These are phyloP conservation scores for Andrena haemorrhoa DNA, from an alignment of 2,888 invertebrate genomes.

Conservation along the genomic window DNA sequence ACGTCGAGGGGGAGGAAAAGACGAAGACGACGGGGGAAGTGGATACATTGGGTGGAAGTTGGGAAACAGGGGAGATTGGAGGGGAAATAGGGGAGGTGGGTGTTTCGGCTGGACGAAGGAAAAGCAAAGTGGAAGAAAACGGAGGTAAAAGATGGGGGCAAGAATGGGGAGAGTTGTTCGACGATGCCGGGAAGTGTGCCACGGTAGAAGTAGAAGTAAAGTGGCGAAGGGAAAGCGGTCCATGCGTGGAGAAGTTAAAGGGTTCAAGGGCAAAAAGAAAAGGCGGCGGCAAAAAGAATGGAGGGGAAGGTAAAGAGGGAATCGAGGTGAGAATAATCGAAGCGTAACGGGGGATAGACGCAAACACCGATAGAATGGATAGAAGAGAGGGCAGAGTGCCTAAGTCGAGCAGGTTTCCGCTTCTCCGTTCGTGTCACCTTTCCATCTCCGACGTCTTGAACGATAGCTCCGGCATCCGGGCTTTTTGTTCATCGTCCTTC, in stretches of 20 bases:
- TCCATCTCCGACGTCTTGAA: constrained; percentile 68
- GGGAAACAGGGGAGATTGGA: constrained; percentile 19
- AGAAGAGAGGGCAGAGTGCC: constrained; percentile 42
- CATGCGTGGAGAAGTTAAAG: neutral
- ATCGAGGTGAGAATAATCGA: constrained; percentile 20
- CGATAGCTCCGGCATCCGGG: constrained; percentile 62
- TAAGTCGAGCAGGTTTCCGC: constrained; percentile 69
- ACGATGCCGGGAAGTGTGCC: neutral
- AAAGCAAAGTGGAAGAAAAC: constrained; percentile 29
- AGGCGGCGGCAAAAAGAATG: neutral
- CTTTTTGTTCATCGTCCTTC: constrained; percentile 60
- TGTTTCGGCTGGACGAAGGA: constrained; percentile 3
- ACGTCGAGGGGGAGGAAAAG: neutral
- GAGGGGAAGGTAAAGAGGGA: neutral
- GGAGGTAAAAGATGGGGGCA: neutral
- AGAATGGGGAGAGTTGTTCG: constrained; percentile 12
- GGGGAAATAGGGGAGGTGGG: neutral
- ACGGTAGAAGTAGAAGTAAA: neutral
- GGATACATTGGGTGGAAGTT: constrained; percentile 23
- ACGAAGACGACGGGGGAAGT: neutral
- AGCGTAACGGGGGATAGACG: constrained; percentile 24
- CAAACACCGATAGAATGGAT: constrained; percentile 15
- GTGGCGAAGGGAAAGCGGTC: neutral
- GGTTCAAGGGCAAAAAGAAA: neutral
- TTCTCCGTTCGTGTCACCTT: constrained; percentile 71